These are phyloP conservation scores for Volucella inflata DNA, from an alignment of 2,888 invertebrate species.

Conservation along the genomic window DNA sequence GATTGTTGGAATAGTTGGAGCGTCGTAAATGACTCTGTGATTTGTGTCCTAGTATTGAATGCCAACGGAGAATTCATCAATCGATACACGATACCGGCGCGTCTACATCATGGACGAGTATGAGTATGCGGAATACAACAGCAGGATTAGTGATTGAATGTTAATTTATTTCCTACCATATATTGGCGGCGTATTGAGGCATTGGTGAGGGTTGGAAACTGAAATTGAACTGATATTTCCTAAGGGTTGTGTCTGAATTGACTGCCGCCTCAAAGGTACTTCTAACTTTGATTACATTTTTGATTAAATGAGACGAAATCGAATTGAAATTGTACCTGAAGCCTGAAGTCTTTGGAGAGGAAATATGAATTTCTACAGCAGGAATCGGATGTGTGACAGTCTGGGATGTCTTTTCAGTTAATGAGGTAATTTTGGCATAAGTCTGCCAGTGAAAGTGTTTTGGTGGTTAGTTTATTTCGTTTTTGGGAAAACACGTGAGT, in stretches of 20 bases:
- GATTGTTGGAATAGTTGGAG: slow-evolving; percentile 28
- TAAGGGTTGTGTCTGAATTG: not conserved
- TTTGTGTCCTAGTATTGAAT: slow-evolving; percentile 47
- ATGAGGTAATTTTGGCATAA: no score
- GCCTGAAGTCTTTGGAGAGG: not conserved
- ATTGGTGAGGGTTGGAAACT: not conserved
- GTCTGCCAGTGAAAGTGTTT: no score
- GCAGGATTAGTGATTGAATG: slow-evolving; percentile 25
- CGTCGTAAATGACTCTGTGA: slow-evolving; percentile 40
- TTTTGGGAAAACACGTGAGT: no score
- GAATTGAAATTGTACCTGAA: not conserved
- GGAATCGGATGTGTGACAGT: no score
- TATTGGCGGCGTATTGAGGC: not conserved
- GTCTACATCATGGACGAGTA: no score
- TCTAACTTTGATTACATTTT: not conserved
- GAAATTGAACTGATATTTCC: not conserved
- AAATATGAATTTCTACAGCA: not conserved
- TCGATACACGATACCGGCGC: slow-evolving; percentile 29
- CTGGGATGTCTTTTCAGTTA: no score
- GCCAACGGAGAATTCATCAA: slow-evolving; percentile 37
- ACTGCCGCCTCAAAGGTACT: not conserved
- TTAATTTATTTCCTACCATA: slow-evolving; percentile 27
- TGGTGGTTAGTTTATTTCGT: no score
- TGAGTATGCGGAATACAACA: not conserved
- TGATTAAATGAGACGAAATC: not conserved